These are phyloP conservation scores for Drosophila peninsularis DNA, from an alignment of 2,888 invertebrate genomes.

Conservation along the genomic window DNA sequence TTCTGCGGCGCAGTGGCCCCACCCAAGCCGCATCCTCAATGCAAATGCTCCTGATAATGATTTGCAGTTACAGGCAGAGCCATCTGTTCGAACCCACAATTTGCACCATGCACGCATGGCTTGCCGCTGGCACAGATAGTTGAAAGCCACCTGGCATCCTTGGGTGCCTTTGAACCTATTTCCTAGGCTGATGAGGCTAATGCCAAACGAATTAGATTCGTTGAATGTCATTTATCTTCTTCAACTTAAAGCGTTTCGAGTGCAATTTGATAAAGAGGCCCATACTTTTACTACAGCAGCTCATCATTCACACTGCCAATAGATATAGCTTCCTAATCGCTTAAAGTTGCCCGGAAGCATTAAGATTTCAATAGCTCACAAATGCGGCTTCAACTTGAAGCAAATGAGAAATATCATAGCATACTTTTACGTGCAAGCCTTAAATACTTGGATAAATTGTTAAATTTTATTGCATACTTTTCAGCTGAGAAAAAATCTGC, in stretches of 20 bases:
- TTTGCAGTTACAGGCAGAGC: slow-evolving; percentile 67
- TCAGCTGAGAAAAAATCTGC: background rate
- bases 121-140: slow-evolving; percentile 20
- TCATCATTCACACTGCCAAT: slow-evolving; percentile 8
- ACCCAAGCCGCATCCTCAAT: slow-evolving; percentile 33
- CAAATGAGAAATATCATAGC: background rate
- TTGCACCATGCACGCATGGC: slow-evolving; percentile 28
- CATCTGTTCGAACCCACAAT: slow-evolving; percentile 13
- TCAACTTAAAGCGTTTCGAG: slow-evolving; percentile 58
- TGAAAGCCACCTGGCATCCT: slow-evolving; percentile 30
- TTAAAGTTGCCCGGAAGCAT: background rate
- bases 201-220: slow-evolving; percentile 65
- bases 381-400: background rate
- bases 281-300: slow-evolving; percentile 11
- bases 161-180: slow-evolving; percentile 16
- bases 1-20: slow-evolving; percentile 26
- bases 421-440: background rate
- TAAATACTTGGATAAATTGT: background rate
- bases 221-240: slow-evolving; percentile 69
- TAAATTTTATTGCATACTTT: background rate
- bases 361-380: background rate
- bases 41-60: slow-evolving; percentile 73
- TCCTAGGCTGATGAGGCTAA: slow-evolving; percentile 45
- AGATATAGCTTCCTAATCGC: background rate
- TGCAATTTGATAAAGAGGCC: slow-evolving; percentile 43